These are phyloP conservation scores for Carassius gibelio DNA, from an alignment of 2,113 vertebrate genomes.

Conservation along the genomic window DNA sequence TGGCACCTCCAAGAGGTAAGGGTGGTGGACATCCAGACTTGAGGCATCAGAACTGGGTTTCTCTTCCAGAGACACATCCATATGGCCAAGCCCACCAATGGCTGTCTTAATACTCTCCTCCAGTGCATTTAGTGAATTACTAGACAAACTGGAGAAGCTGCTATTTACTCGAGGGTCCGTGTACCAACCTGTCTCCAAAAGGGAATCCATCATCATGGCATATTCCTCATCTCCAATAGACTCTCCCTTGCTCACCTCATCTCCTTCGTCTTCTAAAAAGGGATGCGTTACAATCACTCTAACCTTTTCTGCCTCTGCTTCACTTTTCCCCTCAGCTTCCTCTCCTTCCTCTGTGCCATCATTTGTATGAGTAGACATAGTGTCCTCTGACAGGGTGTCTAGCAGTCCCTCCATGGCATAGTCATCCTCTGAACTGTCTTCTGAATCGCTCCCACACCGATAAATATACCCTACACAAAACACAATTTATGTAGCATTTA, in stretches of 20 bases:
- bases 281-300: slow-evolving; percentile 68
- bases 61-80: slow-evolving; percentile 52
- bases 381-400: slow-evolving; percentile 68
- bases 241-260: slow-evolving; percentile 54
- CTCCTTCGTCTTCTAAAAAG: slow-evolving; percentile 57
- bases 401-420: slow-evolving; percentile 74
- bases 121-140: slow-evolving; percentile 86
- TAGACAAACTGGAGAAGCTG: slow-evolving; percentile 91
- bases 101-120: slow-evolving; percentile 75
- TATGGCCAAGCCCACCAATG: slow-evolving; percentile 50
- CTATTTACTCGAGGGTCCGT: slow-evolving; percentile 79
- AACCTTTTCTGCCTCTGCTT: slow-evolving; percentile 66
- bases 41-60: slow-evolving; percentile 57
- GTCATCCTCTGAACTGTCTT: slow-evolving; percentile 86
- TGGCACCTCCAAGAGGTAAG: slow-evolving; percentile 72
- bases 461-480: slow-evolving; percentile 85
- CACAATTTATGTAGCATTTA: not conserved
- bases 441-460: slow-evolving; percentile 89
- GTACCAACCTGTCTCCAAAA: slow-evolving; percentile 81
- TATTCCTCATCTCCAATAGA: slow-evolving; percentile 66
- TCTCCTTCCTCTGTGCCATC: slow-evolving; percentile 69
- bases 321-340: slow-evolving; percentile 62
- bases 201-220: slow-evolving; percentile 72
- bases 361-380: slow-evolving; percentile 66
- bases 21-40: slow-evolving; percentile 72